Percentiles rank a stretch among this genome's conserved stretches.
Evolutionary conservation across 1,140 invertebrate genomes (phyloP).

Genomic region (Littorina saxatilis): DNA sequence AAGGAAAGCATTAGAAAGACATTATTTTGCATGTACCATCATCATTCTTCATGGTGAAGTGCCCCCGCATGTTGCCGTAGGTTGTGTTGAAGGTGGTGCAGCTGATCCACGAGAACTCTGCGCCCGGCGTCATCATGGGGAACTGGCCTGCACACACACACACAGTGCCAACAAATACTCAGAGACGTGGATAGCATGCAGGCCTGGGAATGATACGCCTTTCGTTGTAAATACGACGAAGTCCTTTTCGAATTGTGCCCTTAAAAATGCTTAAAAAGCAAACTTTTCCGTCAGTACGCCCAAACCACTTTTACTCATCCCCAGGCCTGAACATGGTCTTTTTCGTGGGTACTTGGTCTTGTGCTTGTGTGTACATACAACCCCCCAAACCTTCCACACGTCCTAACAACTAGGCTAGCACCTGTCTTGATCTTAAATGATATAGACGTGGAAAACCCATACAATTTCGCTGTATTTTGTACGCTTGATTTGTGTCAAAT

Average conservation of each 20-base stretch:
- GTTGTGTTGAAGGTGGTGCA: slow-evolving; percentile 63
- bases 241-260: not conserved
- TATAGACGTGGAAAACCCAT: no score
- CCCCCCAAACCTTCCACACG: no score
- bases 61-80: slow-evolving; percentile 66
- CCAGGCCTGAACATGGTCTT: not conserved
- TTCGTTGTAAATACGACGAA: no score
- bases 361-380: not conserved
- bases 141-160: slow-evolving; percentile 55
- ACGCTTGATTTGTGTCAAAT: no score
- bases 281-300: no score
- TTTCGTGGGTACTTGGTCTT: not conserved
- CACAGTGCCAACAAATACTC: not conserved
- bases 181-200: no score
- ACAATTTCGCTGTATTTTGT: no score
- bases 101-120: slow-evolving; percentile 63
- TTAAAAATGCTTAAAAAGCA: not conserved
- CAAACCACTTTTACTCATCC: no score
- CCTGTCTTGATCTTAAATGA: no score
- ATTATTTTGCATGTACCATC: slow-evolving; percentile 43
- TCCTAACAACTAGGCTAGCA: no score
- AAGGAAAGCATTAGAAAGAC: not conserved
- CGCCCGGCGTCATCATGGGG: slow-evolving; percentile 67
- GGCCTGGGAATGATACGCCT: no score
- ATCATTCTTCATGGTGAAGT: slow-evolving; percentile 63